phyloP scores from a whole-genome alignment of 2,113 vertebrate species.

The Anolis sagrei region DNA sequence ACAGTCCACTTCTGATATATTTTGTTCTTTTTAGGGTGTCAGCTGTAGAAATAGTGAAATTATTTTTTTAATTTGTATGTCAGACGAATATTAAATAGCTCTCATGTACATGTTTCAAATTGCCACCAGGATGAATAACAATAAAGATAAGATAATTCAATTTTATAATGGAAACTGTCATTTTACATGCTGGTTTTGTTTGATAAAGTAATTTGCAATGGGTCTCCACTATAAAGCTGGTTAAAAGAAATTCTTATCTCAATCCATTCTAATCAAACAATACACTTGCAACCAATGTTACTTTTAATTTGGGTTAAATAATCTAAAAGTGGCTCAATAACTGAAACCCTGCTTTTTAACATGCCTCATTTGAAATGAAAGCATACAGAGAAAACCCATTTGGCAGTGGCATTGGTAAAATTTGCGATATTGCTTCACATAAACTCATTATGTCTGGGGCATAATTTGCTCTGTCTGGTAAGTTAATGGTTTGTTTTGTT shows the following conservation, averaged over 20 bases:
- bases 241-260: slow-evolving; percentile 8
- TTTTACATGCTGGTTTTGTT: neutral
- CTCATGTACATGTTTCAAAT: neutral
- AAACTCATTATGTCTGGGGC: slow-evolving; percentile 49
- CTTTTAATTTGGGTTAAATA: neutral
- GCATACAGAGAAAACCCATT: slow-evolving; percentile 19
- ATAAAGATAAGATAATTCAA: neutral
- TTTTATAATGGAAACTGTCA: neutral
- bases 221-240: neutral
- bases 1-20: neutral
- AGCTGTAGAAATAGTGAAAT: neutral
- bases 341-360: slow-evolving; percentile 20
- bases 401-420: slow-evolving; percentile 36
- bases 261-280: slow-evolving; percentile 15
- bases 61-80: slow-evolving; percentile 2
- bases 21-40: neutral
- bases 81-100: neutral
- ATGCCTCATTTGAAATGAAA: slow-evolving; percentile 4
- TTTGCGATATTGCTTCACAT: slow-evolving; percentile 36
- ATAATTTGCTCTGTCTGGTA: slow-evolving; percentile 30
- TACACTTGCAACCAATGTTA: neutral
- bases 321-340: neutral
- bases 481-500: slow-evolving; percentile 29
- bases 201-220: slow-evolving; percentile 11
- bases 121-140: neutral